phyloP scores from a whole-genome alignment of 2,113 vertebrate species.

The Motacilla alba region DNA sequence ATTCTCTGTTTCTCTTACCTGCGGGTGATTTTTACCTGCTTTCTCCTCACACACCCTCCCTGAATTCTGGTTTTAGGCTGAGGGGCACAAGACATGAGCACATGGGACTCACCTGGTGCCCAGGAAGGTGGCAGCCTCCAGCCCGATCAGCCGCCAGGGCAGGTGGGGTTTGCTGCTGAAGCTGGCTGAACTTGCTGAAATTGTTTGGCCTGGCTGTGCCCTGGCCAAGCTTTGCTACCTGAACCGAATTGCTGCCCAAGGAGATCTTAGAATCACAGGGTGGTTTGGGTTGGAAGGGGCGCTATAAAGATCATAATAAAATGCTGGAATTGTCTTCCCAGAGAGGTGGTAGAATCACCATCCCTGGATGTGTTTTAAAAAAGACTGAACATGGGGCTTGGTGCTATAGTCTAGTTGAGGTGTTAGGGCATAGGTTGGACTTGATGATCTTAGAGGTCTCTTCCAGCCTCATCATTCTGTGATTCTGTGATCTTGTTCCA shows the following conservation, averaged over 20 bases:
- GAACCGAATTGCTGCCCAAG: accelerated
- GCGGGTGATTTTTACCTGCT: accelerated
- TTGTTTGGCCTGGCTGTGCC: neutral
- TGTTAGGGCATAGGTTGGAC: no score
- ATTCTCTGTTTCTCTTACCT: neutral
- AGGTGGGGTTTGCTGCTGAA: accelerated
- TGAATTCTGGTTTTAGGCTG: no score
- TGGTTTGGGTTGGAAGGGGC: neutral
- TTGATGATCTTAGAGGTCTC: no score
- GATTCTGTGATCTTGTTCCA: neutral
- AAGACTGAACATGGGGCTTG: no score
- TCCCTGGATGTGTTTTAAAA: no score
- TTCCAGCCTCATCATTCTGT: no score
- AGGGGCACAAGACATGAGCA: accelerated
- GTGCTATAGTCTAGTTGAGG: no score
- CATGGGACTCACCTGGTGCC: accelerated
- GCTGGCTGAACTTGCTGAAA: neutral
- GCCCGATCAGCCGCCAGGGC: accelerated
- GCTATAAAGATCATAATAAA: neutral
- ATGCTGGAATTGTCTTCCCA: no score
- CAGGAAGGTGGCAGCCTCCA: accelerated
- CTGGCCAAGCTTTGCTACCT: no score
- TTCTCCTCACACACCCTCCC: accelerated
- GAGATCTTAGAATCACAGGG: neutral
- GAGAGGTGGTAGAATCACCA: no score